Evolutionary conservation across 2,113 vertebrate genomes (phyloP), one percentile per base, ranked within the genome.

Genomic region (Brienomyrus longianalis): DNA sequence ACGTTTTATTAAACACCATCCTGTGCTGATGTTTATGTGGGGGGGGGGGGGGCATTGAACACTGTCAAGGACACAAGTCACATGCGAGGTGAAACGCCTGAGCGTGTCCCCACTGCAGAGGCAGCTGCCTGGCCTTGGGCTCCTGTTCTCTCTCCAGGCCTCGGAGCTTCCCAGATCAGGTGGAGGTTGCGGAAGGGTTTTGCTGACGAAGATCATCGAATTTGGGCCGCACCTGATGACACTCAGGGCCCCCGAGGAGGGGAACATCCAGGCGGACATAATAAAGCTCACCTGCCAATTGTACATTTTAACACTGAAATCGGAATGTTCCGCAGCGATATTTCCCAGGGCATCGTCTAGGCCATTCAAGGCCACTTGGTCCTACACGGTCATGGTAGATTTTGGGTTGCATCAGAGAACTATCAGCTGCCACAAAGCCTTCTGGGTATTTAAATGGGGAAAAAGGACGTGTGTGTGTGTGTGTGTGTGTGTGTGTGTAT

Each of bases 101-200:
- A 50, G 19, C 21, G 31, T 7, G 39, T 43, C 31, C 27, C 10
- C 17, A 93, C 89, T 92, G 89, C 92, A 89, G 88, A 90, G 90
- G 94, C 94, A 94, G 93, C 94, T 94, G 93, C 93, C 66, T 89
- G n/a, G 89, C 90, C 92, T 88, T 15, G 23, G 94, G 89, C 93
- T 92, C 91, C 90, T 88, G 90, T 92, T 94, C 52, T 86, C 91
- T 90, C 93, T 89, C 87, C 88, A 89, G 89, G 91, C 90, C 89
- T 91, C 84, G 88, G 93, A 17, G 66, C 43, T 17, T 27, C 88
- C 19, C 11, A 47, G 45, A 48, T 88, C 47, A 59, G 66, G 66
- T 10, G 23, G 59, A 45, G 45, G 62, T 13, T 3, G 59, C 13
- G 39, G 47, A 50, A 35, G 19, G 23, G 48, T 47, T 50, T 89